These are phyloP conservation scores for Oncopodura yosiiana DNA, from an alignment of 1,140 invertebrate species.

Conservation along the genomic window DNA sequence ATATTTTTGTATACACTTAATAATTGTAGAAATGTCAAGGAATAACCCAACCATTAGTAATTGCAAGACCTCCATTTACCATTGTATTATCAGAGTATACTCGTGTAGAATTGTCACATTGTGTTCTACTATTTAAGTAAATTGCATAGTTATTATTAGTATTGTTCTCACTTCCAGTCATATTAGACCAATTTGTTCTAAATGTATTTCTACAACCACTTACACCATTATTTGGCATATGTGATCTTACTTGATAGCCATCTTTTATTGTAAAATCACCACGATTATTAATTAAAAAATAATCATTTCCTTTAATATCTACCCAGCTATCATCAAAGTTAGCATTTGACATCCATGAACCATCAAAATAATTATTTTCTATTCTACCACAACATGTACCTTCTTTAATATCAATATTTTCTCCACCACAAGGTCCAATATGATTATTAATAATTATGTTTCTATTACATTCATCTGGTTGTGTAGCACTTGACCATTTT, in stretches of 20 bases:
- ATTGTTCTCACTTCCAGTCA: constrained; percentile 1
- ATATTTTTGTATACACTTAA: too few relatives aligned
- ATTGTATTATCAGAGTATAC: constrained; percentile 7
- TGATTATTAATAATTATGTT: constrained; percentile 23
- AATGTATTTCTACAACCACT: constrained; percentile 26
- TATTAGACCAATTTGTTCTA: constrained; percentile 7
- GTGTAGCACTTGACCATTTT: constrained; percentile 16
- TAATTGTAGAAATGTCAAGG: neutral
- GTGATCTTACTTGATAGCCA: constrained; percentile 22
- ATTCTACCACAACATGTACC: constrained; percentile 26
- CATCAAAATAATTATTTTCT: constrained; percentile 26
- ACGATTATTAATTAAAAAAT: constrained; percentile 20
- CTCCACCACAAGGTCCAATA: constrained; percentile 26
- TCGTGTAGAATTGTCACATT: constrained; percentile 20
- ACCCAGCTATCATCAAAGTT: constrained; percentile 32
- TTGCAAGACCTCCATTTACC: neutral
- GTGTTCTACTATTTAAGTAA: constrained; percentile 13
- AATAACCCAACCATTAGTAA: constrained; percentile 20
- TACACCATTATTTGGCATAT: constrained; percentile 19
- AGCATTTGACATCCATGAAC: constrained; percentile 12
- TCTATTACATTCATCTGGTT: constrained; percentile 24
- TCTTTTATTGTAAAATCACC: constrained; percentile 20
- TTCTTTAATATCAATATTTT: constrained; percentile 32
- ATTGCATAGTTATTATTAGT: too few relatives aligned
- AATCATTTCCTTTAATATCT: constrained; percentile 29